A percentile compares a stretch with the other conserved stretches of the same genome.
Conservation (phyloP, 2,797 vertebrate genomes). For the Paramormyrops hopkinsi region DNA sequence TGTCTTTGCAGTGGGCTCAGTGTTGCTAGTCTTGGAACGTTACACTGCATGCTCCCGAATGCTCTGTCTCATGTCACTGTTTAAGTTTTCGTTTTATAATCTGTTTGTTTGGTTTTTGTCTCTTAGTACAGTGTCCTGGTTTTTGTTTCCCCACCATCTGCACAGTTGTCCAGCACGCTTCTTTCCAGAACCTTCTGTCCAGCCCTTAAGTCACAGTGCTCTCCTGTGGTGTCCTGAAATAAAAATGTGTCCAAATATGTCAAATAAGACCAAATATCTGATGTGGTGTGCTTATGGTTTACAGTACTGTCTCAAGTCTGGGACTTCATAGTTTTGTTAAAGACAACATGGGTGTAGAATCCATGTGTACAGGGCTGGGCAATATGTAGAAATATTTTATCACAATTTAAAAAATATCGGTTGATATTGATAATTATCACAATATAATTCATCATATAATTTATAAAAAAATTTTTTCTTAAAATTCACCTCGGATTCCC, state of each 20-base stretch:
- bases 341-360: background rate
- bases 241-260: background rate
- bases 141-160: background rate
- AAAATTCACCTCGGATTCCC: background rate
- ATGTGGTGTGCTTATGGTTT: background rate
- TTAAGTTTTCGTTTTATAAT: background rate
- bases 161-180: background rate
- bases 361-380: background rate
- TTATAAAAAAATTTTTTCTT: background rate
- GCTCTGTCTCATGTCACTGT: background rate
- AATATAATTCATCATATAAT: background rate
- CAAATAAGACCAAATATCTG: background rate
- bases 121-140: background rate
- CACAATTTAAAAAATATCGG: background rate
- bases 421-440: background rate
- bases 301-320: background rate
- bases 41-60: background rate
- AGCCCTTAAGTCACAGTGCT: background rate
- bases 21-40: background rate
- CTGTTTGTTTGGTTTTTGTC: slow-evolving; percentile 1
- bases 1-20: background rate
- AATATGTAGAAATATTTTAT: background rate
- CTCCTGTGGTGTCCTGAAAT: background rate
- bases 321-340: background rate
- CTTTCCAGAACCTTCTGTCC: background rate